These are phyloP conservation scores for Ispidina lecontei DNA, from an alignment of 2,797 vertebrate species.

Conservation along the genomic window DNA sequence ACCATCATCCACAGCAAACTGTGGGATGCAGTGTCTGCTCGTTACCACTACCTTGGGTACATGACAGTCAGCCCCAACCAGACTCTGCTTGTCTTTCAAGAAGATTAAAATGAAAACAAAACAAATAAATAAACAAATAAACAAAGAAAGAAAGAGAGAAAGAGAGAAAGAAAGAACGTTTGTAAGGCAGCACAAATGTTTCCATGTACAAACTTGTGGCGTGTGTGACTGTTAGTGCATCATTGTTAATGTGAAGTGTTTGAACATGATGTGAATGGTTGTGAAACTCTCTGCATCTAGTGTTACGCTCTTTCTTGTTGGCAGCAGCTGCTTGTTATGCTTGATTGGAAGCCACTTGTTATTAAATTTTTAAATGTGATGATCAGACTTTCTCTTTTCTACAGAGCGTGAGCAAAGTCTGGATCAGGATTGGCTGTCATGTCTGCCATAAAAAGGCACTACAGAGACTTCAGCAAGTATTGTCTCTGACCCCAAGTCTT, in stretches of 20 bases:
- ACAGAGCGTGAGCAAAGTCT: slow-evolving; percentile 88
- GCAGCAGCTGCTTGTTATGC: slow-evolving; percentile 76
- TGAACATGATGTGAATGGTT: slow-evolving; percentile 70
- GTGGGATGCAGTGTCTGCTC: slow-evolving; percentile 81
- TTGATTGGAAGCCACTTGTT: slow-evolving; percentile 78
- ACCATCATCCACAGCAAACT: slow-evolving; percentile 82
- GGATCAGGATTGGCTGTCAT: slow-evolving; percentile 89
- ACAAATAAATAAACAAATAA: not conserved
- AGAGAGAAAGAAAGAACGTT: slow-evolving; percentile 38
- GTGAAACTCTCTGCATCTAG: slow-evolving; percentile 60
- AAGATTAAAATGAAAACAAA: slow-evolving; percentile 48
- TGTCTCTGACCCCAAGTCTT: slow-evolving; percentile 75
- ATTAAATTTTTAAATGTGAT: slow-evolving; percentile 80
- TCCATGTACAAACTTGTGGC: slow-evolving; percentile 68
- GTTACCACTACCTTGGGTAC: slow-evolving; percentile 86
- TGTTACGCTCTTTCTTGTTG: slow-evolving; percentile 67
- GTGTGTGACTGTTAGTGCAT: slow-evolving; percentile 68
- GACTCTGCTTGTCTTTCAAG: slow-evolving; percentile 82
- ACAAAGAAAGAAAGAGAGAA: not conserved
- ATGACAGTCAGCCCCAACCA: slow-evolving; percentile 85
- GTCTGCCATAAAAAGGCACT: slow-evolving; percentile 84
- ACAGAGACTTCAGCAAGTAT: slow-evolving; percentile 86
- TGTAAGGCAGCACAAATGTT: slow-evolving; percentile 68
- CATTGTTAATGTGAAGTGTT: slow-evolving; percentile 59
- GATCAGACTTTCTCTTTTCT: slow-evolving; percentile 88